Percentiles rank a stretch among this genome's conserved stretches.
phyloP scores from a whole-genome alignment of 1,140 invertebrate genomes.

The Leptinotarsa lineolata region DNA sequence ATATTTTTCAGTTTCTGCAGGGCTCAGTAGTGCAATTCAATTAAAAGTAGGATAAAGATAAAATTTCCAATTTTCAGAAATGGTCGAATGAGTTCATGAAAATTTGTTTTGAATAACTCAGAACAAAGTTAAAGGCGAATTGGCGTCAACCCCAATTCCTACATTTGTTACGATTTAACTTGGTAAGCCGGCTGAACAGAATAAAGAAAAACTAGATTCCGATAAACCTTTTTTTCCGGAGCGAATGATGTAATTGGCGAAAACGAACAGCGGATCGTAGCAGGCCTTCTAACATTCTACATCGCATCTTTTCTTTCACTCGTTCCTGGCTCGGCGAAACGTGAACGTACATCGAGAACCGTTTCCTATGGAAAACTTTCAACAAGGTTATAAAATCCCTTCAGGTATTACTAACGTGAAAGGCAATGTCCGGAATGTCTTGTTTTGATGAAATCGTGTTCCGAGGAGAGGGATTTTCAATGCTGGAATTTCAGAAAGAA shows the following conservation, averaged over 20 bases:
- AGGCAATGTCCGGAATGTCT: background rate
- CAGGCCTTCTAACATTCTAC: background rate
- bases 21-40: too few relatives aligned
- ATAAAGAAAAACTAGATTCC: slow-evolving; percentile 1
- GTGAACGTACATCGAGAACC: background rate
- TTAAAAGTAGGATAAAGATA: too few relatives aligned
- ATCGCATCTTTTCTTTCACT: background rate
- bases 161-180: slow-evolving; percentile 2
- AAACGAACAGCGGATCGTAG: background rate
- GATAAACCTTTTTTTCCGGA: background rate
- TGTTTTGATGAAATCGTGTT: background rate
- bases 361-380: background rate
- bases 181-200: background rate
- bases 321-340: background rate
- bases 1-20: too few relatives aligned
- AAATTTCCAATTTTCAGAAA: too few relatives aligned
- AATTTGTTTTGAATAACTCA: too few relatives aligned
- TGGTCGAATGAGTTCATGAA: too few relatives aligned
- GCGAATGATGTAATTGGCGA: slow-evolving; percentile 5
- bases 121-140: background rate
- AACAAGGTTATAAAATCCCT: slow-evolving; percentile 3
- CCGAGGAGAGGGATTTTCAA: background rate
- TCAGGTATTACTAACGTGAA: background rate
- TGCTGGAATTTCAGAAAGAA: too few relatives aligned
- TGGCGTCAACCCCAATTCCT: background rate